Evolutionary conservation across 1,140 invertebrate species (phyloP).

Genomic region (Ips nitidus): DNA sequence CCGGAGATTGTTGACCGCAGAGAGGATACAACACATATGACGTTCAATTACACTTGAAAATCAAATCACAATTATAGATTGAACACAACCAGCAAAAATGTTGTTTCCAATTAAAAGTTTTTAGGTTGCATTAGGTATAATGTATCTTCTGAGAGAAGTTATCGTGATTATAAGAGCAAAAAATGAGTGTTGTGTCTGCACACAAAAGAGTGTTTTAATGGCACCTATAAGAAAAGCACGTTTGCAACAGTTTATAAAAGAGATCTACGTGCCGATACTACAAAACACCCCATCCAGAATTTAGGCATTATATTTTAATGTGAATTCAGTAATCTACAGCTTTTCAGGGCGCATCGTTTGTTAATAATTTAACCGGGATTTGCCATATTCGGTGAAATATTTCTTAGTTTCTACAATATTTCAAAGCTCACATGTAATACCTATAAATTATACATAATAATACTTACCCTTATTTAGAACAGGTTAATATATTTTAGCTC

Average conservation of each 20-base stretch:
- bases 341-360: neutral
- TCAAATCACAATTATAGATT: too few relatives aligned
- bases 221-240: slow-evolving; percentile 1
- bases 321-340: slow-evolving; percentile 3
- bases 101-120: too few relatives aligned
- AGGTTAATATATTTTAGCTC: slow-evolving; percentile 33
- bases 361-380: slow-evolving; percentile 18
- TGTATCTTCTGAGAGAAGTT: too few relatives aligned
- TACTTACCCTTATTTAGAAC: slow-evolving; percentile 32
- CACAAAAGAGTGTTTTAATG: neutral
- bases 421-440: slow-evolving; percentile 19
- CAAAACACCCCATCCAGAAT: neutral
- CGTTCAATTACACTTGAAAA: neutral
- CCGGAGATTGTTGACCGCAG: slow-evolving; percentile 1
- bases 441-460: slow-evolving; percentile 29
- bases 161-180: too few relatives aligned
- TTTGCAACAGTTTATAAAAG: slow-evolving; percentile 4
- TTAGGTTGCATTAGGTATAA: too few relatives aligned
- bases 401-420: slow-evolving; percentile 21
- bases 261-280: slow-evolving; percentile 5
- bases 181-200: neutral
- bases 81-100: too few relatives aligned
- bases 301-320: slow-evolving; percentile 16
- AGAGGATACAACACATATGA: neutral
- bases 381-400: slow-evolving; percentile 6